Evolutionary conservation across 2,888 invertebrate genomes (phyloP), one percentile per base, ranked within the genome.

Genomic region (Synergus umbraculus): DNA sequence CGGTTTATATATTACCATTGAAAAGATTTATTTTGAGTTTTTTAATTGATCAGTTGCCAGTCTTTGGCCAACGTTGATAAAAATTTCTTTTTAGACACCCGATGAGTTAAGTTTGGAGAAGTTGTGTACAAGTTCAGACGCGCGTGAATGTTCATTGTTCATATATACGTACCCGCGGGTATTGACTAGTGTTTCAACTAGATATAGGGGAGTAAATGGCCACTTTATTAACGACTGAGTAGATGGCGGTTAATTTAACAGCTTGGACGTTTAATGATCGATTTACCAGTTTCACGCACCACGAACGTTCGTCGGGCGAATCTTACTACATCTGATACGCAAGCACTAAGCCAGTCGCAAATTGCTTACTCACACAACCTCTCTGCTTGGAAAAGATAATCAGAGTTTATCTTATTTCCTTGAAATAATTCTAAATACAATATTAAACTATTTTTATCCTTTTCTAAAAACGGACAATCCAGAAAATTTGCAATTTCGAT

Each of bases 211-310:
- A 77, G 81, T 76, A 22, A 83, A 86, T 83, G 86, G 81, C 81
- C 87, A 87, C 87, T 89, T 90, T 89, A 89, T 90, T 87, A 88
- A 85, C 81, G 83, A 77, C 82, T 76, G 84, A 88, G 86, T 87
- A 86, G 85, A 87, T 82, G 84, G 79, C 82, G 84, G 85, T 89
- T 89, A 88, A 89, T 89, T 89, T 87, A 89, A 88, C 88, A 80
- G 87, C 83, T 84, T 82, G 87, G 86, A 84, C 86, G 86, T 87
- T 89, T 89, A 88, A 89, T 89, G 89, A 90, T 89, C 90, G 87
- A 90, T 88, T 89, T 84, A 81, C 80, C 85, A 79, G 87, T 86
- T 86, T 87, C 85, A 83, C 87, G 85, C 83, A 79, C 83, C 67
- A 80, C 66, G 77, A 69, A 78, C 77, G 77, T 78, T 77, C 76